phyloP scores from a whole-genome alignment of 2,113 vertebrate genomes.

The Zeus faber region DNA sequence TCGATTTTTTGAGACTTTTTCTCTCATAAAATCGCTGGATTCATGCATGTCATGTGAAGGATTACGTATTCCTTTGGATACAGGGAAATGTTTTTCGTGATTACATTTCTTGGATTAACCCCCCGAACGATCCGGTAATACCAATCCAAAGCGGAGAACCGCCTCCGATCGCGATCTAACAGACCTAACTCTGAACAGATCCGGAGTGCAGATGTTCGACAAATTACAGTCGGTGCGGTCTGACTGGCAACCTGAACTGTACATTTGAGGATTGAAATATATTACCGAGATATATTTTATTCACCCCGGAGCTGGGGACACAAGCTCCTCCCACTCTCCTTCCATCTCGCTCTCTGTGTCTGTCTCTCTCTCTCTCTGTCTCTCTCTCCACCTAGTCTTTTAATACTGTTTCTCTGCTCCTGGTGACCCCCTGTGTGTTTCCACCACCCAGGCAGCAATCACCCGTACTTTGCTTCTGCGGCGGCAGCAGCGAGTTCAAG shows the following conservation, averaged over 20 bases:
- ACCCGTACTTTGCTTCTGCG: slow-evolving; percentile 82
- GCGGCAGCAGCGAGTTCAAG: slow-evolving; percentile 76
- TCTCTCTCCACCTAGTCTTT: slow-evolving; percentile 12
- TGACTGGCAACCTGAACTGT: slow-evolving; percentile 21
- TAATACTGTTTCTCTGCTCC: background rate
- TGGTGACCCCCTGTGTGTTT: slow-evolving; percentile 49
- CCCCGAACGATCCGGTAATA: slow-evolving; percentile 26
- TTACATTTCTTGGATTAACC: slow-evolving; percentile 1
- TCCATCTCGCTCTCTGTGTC: slow-evolving; percentile 51
- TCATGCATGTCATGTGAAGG: slow-evolving; percentile 28
- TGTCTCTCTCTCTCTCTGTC: slow-evolving; percentile 30
- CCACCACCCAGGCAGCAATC: slow-evolving; percentile 76
- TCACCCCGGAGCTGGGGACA: too few relatives aligned
- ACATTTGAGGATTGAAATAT: too few relatives aligned
- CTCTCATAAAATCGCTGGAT: slow-evolving; percentile 17
- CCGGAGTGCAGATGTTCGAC: slow-evolving; percentile 29
- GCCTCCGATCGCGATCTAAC: background rate
- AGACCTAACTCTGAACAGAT: background rate
- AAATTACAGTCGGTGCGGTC: slow-evolving; percentile 36
- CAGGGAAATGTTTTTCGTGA: slow-evolving; percentile 8
- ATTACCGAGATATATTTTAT: too few relatives aligned
- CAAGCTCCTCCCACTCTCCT: background rate
- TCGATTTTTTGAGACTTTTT: background rate
- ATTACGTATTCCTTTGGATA: slow-evolving; percentile 33
- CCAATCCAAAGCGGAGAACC: slow-evolving; percentile 19